Percentiles rank a stretch among this genome's conserved stretches.
Conservation (phyloP, 2,888 invertebrate genomes). For the Branchinecta sandiegonensis region DNA sequence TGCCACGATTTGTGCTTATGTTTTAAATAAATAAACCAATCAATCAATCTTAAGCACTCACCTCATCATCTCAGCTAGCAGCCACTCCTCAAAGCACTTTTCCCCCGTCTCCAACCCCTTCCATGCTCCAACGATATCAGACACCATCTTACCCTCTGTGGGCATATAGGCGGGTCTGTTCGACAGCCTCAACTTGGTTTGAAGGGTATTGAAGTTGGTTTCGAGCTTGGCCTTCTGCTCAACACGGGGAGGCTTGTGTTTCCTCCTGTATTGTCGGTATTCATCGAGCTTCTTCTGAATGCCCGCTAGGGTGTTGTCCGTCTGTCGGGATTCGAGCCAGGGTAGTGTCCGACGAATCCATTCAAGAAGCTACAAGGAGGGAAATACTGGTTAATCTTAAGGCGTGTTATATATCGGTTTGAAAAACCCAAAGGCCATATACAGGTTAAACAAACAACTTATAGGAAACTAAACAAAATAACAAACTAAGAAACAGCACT, state of each 20-base stretch:
- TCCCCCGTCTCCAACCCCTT: constrained; percentile 94
- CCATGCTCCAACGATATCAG: constrained; percentile 97
- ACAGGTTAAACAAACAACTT: too few relatives aligned
- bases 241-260: constrained; percentile 98
- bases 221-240: constrained; percentile 98
- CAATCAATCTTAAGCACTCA: constrained; percentile 29
- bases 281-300: constrained; percentile 96
- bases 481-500: too few relatives aligned
- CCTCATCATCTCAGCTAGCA: constrained; percentile 97
- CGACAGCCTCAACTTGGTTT: constrained; percentile 92
- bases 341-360: constrained; percentile 99
- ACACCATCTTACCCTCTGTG: constrained; percentile 97
- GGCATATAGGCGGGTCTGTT: constrained; percentile 99
- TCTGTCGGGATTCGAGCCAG: constrained; percentile 88
- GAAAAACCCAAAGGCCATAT: too few relatives aligned
- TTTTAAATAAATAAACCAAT: too few relatives aligned
- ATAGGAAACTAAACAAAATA: too few relatives aligned
- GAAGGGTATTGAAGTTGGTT: constrained; percentile 98
- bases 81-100: constrained; percentile 99
- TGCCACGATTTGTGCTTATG: too few relatives aligned
- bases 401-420: too few relatives aligned
- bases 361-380: constrained; percentile 59
- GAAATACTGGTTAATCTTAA: too few relatives aligned
- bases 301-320: constrained; percentile 92
- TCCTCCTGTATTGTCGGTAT: constrained; percentile 95